Evolutionary conservation across 1,140 invertebrate genomes (phyloP).

Genomic region (Rhopalosiphum maidis): DNA sequence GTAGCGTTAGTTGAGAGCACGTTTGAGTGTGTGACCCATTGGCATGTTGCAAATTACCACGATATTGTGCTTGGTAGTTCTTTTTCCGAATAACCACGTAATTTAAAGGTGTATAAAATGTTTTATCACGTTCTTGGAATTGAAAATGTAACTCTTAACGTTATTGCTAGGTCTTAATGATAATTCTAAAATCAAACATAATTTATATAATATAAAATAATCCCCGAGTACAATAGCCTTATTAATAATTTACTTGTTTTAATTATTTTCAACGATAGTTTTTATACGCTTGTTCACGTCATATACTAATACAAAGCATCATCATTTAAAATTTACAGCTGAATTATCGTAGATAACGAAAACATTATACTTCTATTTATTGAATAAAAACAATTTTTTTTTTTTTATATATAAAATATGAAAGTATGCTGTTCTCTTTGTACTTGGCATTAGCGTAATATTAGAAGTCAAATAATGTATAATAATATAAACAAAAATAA

Average conservation of each 20-base stretch:
- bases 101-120: not conserved
- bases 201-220: not conserved
- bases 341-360: not conserved
- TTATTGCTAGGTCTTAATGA: conserved; percentile 9
- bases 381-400: too few species aligned
- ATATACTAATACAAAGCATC: not conserved
- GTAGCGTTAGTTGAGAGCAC: conserved; percentile 5
- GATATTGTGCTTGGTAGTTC: not conserved
- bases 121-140: not conserved
- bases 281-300: not conserved
- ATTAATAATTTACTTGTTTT: not conserved
- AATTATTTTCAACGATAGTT: not conserved
- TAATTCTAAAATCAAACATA: not conserved
- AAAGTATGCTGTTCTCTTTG: too few species aligned
- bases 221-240: not conserved
- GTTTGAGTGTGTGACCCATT: not conserved
- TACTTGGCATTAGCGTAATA: not conserved
- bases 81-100: not conserved
- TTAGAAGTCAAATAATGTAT: not conserved
- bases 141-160: not conserved
- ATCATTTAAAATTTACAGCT: not conserved
- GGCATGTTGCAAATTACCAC: conserved; percentile 24
- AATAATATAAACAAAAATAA: not conserved
- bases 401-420: too few species aligned
- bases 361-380: not conserved